Evolutionary conservation across 2,797 vertebrate species (phyloP).

Genomic region (Tapirus indicus): DNA sequence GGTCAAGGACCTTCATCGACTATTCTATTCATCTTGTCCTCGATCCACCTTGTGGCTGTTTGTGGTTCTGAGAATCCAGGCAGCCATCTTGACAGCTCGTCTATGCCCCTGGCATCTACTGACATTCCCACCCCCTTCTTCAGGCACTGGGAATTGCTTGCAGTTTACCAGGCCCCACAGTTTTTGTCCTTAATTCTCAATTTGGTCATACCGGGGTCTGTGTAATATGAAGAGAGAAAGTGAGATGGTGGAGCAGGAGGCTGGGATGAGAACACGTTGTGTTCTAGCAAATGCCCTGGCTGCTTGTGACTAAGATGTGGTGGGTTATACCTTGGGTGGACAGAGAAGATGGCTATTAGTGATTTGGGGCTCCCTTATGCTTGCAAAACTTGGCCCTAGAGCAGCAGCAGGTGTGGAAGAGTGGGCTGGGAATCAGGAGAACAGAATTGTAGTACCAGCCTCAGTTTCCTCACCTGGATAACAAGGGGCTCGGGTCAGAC

Average conservation of each 20-base stretch:
- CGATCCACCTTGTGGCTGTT: neutral
- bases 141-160: neutral
- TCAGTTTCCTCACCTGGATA: neutral
- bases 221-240: neutral
- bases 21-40: slow-evolving; percentile 10
- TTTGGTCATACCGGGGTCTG: neutral
- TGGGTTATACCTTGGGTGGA: neutral
- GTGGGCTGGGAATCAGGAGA: neutral
- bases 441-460: neutral
- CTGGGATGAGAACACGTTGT: neutral
- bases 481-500: neutral
- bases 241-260: neutral
- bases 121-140: neutral
- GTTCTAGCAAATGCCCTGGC: neutral
- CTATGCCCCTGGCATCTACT: neutral
- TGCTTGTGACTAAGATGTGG: neutral
- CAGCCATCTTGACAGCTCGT: fast-evolving
- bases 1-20: neutral
- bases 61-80: neutral
- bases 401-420: neutral
- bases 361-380: neutral
- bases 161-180: too few relatives aligned
- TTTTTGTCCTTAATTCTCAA: neutral
- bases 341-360: neutral
- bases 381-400: neutral